Evolutionary conservation across 2,113 vertebrate species (phyloP).

Genomic region (Sylvia atricapilla): DNA sequence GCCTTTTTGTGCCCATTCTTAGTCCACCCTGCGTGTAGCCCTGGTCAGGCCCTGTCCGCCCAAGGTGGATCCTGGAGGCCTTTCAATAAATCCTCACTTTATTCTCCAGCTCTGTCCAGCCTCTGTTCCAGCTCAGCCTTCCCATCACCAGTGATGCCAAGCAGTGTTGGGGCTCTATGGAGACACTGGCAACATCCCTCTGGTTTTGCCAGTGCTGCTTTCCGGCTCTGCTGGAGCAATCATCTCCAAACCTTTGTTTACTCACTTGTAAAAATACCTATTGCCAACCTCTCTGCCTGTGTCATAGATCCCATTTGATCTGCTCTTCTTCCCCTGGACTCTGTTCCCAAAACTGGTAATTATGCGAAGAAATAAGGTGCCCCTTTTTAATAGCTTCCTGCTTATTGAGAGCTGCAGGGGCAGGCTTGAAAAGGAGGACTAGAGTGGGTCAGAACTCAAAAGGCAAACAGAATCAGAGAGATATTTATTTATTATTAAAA

Average conservation of each 20-base stretch:
- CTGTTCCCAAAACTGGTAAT: background rate
- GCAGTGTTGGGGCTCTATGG: accelerated
- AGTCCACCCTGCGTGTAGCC: background rate
- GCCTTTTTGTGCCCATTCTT: background rate
- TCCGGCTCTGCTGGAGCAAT: background rate
- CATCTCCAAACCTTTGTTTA: background rate
- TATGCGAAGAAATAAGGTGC: background rate
- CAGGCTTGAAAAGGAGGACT: background rate
- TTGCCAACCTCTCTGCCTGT: background rate
- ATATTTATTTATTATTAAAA: background rate
- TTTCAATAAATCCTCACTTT: background rate
- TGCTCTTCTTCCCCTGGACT: background rate
- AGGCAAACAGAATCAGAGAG: background rate
- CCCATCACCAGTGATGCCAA: background rate
- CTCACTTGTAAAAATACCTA: background rate
- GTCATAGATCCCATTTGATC: background rate
- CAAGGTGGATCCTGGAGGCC: background rate
- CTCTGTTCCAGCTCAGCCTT: background rate
- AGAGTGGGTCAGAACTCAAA: background rate
- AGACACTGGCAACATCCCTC: background rate
- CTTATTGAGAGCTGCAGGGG: background rate
- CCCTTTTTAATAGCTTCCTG: background rate
- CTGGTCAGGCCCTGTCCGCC: background rate
- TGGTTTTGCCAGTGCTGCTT: accelerated
- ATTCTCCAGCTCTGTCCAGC: background rate